Evolutionary conservation across 1,140 invertebrate species (phyloP).

Genomic region (Euura saliciscinereae): DNA sequence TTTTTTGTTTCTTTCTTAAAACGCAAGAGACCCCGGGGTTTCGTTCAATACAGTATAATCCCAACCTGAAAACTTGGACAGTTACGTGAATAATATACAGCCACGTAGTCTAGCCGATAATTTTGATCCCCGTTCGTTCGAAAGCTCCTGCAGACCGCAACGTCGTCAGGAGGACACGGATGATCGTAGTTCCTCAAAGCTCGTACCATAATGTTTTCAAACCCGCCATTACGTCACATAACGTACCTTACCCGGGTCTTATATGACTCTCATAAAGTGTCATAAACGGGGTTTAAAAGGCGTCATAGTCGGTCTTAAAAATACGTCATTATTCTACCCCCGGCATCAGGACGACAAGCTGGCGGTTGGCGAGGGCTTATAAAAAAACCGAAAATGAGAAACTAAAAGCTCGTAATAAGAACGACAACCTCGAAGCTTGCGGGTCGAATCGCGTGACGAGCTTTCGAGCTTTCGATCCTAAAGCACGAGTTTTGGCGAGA

Average conservation of each 20-base stretch:
- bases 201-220: not conserved
- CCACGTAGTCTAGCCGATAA: too few relatives aligned
- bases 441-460: too few relatives aligned
- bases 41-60: too few relatives aligned
- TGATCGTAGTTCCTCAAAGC: not conserved
- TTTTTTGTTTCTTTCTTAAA: not conserved
- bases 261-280: constrained; percentile 8
- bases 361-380: not conserved
- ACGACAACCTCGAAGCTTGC: too few relatives aligned
- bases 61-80: too few relatives aligned
- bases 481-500: too few relatives aligned
- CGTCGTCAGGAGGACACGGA: not conserved
- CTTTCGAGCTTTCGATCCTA: too few relatives aligned
- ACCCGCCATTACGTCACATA: not conserved
- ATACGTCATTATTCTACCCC: not conserved
- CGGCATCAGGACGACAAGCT: not conserved
- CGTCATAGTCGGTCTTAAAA: not conserved
- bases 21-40: too few relatives aligned
- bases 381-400: not conserved
- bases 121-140: too few relatives aligned
- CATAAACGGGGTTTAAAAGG: constrained; percentile 12
- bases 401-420: not conserved
- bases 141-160: too few relatives aligned
- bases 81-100: too few relatives aligned
- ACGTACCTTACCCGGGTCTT: not conserved